Evolutionary conservation across 2,888 invertebrate species (phyloP).

Genomic region (Leucophenga maculata): DNA sequence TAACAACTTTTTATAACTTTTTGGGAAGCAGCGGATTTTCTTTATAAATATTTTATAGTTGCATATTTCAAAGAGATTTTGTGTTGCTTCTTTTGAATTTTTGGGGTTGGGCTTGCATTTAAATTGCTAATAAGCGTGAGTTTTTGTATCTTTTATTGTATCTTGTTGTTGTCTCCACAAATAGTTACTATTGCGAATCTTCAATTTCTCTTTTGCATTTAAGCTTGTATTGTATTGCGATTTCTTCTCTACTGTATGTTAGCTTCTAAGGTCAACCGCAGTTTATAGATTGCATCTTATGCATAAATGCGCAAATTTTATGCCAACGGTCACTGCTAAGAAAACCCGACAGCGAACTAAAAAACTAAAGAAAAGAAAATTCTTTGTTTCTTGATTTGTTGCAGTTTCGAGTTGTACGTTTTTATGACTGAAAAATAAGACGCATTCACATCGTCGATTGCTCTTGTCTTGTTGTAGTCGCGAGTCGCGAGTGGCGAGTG

Average conservation of each 20-base stretch:
- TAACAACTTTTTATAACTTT: not conserved
- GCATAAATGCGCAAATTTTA: conserved; percentile 26
- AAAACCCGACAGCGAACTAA: not conserved
- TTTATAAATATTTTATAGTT: conserved; percentile 8
- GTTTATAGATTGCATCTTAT: conserved; percentile 16
- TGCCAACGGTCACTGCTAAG: conserved; percentile 11
- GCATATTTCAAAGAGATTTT: conserved; percentile 1
- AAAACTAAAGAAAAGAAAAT: conserved; percentile 7
- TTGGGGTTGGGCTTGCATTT: conserved; percentile 26
- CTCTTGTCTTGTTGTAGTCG: not conserved
- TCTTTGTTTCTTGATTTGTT: conserved; percentile 14
- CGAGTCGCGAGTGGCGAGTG: not conserved
- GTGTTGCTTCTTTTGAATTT: not conserved
- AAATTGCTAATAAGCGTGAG: conserved; percentile 30
- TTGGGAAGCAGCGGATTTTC: not conserved
- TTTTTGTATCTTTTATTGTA: not conserved
- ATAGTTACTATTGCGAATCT: conserved; percentile 25
- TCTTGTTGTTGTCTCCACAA: not conserved
- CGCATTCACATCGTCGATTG: not conserved
- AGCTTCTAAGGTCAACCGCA: conserved; percentile 40
- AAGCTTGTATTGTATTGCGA: conserved; percentile 23
- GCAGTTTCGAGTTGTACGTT: not conserved
- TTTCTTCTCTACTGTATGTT: not conserved
- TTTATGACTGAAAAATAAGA: not conserved
- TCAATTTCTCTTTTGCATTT: conserved; percentile 36